Percentiles rank a stretch among this genome's conserved stretches.
These are phyloP conservation scores for Vultur gryphus DNA, from an alignment of 2,797 vertebrate genomes.

Conservation along the genomic window DNA sequence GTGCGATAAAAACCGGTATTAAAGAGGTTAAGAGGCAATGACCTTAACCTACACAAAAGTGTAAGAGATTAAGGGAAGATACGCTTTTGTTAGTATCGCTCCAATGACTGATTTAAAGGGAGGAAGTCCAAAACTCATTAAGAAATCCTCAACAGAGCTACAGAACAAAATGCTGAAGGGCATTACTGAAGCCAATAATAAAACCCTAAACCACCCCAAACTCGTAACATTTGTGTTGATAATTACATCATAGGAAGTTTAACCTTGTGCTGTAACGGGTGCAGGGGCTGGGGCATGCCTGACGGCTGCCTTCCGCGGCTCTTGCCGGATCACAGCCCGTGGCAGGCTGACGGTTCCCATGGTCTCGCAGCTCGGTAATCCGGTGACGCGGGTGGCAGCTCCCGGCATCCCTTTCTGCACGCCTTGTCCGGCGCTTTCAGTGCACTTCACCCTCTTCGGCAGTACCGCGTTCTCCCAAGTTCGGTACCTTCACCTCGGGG, in stretches of 20 bases:
- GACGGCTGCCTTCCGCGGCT: no score
- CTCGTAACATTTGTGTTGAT: rapidly evolving
- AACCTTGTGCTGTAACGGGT: no score
- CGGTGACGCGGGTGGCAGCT: rapidly evolving
- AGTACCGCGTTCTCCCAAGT: rapidly evolving
- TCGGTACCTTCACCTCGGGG: neutral
- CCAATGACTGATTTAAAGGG: neutral
- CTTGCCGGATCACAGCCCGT: no score
- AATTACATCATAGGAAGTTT: rapidly evolving
- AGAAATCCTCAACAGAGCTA: neutral
- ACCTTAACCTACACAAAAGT: no score
- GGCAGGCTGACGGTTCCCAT: rapidly evolving
- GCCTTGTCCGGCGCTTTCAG: rapidly evolving
- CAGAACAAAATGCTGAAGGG: no score
- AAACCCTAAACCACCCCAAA: no score
- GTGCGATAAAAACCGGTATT: neutral
- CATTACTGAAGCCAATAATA: neutral
- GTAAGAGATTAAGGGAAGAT: no score
- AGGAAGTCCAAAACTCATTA: neutral
- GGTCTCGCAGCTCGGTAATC: no score
- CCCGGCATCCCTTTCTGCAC: no score
- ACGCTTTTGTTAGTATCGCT: rapidly evolving
- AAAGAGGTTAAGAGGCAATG: no score
- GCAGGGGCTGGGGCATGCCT: no score
- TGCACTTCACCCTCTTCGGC: neutral